Conservation (phyloP, 2,797 vertebrate species). For the Myiothlypis coronata region DNA sequence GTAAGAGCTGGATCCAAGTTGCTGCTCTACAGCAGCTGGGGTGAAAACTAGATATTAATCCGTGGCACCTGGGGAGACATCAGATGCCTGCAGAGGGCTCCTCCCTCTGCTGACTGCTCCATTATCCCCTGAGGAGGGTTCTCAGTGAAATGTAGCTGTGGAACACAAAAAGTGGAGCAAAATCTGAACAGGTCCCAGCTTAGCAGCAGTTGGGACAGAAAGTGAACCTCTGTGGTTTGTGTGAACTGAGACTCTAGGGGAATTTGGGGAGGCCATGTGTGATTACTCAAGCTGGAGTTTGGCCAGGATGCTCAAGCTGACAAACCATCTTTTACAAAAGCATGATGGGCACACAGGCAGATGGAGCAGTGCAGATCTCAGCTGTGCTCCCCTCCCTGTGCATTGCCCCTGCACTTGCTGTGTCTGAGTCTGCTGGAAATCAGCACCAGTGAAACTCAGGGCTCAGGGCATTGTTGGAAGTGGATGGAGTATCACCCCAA, state of each 20-base stretch:
- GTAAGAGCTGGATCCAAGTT: background rate
- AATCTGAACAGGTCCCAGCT: background rate
- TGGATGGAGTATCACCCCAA: rapidly evolving
- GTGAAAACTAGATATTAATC: background rate
- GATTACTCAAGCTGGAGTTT: background rate
- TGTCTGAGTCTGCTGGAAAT: rapidly evolving
- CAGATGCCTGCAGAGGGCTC: background rate
- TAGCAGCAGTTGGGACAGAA: background rate
- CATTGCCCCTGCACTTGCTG: rapidly evolving
- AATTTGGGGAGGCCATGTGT: background rate
- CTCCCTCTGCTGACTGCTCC: background rate
- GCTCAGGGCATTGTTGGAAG: background rate
- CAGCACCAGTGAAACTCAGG: background rate
- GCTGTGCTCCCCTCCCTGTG: background rate
- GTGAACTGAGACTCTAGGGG: background rate
- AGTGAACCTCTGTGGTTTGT: background rate
- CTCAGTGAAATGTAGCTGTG: background rate
- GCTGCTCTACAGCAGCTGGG: background rate
- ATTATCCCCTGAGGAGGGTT: background rate
- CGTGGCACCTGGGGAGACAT: rapidly evolving
- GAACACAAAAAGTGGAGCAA: background rate
- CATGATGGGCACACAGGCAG: background rate
- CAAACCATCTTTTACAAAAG: background rate
- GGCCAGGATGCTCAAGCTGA: background rate
- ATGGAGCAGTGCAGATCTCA: background rate